phyloP scores from a whole-genome alignment of 2,113 vertebrate species.

The Anser cygnoides region DNA sequence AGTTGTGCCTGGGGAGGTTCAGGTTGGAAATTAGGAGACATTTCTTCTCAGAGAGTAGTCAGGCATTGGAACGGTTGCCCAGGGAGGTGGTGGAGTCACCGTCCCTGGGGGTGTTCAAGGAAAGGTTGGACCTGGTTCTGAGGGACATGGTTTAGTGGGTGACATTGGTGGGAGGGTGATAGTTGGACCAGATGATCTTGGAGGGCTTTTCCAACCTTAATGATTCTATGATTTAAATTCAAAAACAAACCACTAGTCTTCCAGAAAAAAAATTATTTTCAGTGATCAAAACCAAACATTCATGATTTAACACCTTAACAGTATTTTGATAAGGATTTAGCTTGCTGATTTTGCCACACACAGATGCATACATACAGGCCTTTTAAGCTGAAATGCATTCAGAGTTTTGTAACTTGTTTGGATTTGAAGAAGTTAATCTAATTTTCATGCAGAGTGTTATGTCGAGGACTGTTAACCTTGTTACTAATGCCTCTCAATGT shows the following conservation, averaged over 20 bases:
- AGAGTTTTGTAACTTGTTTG: neutral
- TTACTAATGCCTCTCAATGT: conserved; percentile 17
- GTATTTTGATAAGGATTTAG: conserved; percentile 4
- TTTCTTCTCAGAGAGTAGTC: too few relatives aligned
- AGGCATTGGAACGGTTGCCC: too few relatives aligned
- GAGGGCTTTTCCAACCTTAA: too few relatives aligned
- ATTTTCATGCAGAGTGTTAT: neutral
- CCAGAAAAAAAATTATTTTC: conserved; percentile 52
- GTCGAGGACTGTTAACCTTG: neutral
- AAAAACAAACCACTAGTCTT: conserved; percentile 41
- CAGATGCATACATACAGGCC: neutral
- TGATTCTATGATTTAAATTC: neutral
- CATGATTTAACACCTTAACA: conserved; percentile 31
- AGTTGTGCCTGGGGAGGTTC: too few relatives aligned
- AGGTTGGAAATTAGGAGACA: too few relatives aligned
- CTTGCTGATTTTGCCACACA: neutral
- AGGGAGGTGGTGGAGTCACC: too few relatives aligned
- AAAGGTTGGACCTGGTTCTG: too few relatives aligned
- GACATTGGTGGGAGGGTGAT: too few relatives aligned
- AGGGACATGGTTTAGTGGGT: too few relatives aligned
- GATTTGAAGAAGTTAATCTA: conserved; percentile 19
- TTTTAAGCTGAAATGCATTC: conserved; percentile 12
- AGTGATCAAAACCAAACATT: conserved; percentile 55
- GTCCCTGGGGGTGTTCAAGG: too few relatives aligned
- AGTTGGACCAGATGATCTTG: too few relatives aligned